A percentile compares a stretch with the other conserved stretches of the same genome.
Evolutionary conservation across 2,888 invertebrate species (phyloP).

Genomic region (Dysmachus trigonus): DNA sequence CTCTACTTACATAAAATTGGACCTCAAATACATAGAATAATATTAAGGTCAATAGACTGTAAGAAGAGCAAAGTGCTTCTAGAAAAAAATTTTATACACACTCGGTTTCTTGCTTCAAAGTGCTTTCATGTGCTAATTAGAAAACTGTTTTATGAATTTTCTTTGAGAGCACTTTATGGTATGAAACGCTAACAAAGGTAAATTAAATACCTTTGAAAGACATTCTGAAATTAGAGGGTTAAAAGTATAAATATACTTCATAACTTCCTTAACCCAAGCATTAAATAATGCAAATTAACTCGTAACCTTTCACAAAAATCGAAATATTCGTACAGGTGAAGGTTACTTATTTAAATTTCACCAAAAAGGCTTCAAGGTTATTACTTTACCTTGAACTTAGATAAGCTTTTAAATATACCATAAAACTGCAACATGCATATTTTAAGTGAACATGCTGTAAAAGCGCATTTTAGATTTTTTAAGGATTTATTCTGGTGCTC

Average conservation of each 20-base stretch:
- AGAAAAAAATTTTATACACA: background rate
- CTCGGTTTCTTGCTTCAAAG: background rate
- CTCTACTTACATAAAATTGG: too few relatives aligned
- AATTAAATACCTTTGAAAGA: background rate
- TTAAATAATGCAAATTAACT: background rate
- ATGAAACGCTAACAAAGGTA: background rate
- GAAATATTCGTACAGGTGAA: background rate
- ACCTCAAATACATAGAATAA: too few relatives aligned
- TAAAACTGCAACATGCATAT: background rate
- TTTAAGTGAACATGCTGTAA: background rate
- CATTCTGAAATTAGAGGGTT: background rate
- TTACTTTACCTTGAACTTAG: background rate
- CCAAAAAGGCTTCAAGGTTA: background rate
- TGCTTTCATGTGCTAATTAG: background rate
- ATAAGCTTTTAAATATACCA: background rate
- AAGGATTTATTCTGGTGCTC: background rate
- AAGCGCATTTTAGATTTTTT: background rate
- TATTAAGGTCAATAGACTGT: too few relatives aligned
- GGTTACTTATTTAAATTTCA: background rate
- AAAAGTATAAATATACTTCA: background rate
- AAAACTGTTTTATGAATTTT: background rate
- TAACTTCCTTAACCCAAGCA: background rate
- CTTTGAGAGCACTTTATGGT: background rate
- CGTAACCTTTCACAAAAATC: background rate
- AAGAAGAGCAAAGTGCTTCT: background rate